Evolutionary conservation across 2,113 vertebrate species (phyloP), one percentile per base, ranked within the genome.

Genomic region (Myrmecophaga tridactyla): DNA sequence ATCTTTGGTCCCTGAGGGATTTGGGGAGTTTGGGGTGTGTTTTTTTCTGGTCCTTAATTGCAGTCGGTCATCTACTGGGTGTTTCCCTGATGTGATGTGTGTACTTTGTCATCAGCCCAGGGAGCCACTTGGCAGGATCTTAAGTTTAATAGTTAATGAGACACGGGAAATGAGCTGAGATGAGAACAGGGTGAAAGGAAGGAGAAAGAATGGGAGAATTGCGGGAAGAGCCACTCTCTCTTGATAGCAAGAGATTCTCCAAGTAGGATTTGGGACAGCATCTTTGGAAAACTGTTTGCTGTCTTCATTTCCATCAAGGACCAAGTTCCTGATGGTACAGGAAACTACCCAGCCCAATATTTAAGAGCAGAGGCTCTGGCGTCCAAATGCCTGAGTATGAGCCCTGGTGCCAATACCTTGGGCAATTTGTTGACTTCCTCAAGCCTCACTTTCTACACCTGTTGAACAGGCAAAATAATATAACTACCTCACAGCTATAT

Each of bases 141-240:
- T 39, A 48, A 77, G 48, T 60, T 96, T 43, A 88, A 77, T 70
- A 51, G 39, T 85, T 58, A 80, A 91, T 65, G 41, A 95, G 82
- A 60, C 6, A 20, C 7, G 83, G 43, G 36, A 83, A 67, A 85
- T 43, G 39, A 58, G 56, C 25, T n/a, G 36, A 94, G 39, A 13
- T 43, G 53, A 92, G 76, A 56, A 92, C 51, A 75, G 10, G 6
- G 67, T 48, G 9, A 60, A 85, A 90, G 46, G 62, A 53, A 29
- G 46, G 53, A 82, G 76, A 86, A 29, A 58, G 46, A 60, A 39
- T 18, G 41, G 25, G 27, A 60, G 41, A 77, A 39, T 67, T 17
- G 36, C 85, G 21, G n/a, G 14, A 82, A 78, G 39, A 69, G 7
- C 41, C 29, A 21, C 41, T 58, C 3, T 31, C 25, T 62, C 34